Percentiles rank a stretch among this genome's conserved stretches.
phyloP scores from a whole-genome alignment of 2,888 invertebrate species.

The Lasioglossum villosulum region DNA sequence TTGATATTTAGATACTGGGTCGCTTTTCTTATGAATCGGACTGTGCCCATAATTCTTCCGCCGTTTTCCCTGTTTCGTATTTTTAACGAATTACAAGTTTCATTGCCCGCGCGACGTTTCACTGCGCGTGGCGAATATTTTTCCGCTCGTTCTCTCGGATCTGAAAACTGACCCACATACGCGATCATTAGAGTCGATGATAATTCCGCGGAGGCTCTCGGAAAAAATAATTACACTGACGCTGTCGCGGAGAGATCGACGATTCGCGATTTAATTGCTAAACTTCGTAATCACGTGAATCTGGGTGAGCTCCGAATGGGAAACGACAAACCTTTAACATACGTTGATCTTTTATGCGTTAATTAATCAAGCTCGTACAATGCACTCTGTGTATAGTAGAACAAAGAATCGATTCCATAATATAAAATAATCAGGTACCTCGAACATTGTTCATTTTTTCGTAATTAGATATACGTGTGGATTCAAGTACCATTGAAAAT shows the following conservation, averaged over 20 bases:
- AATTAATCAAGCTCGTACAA: not conserved
- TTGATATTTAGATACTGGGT: too few relatives aligned
- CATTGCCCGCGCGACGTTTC: not conserved
- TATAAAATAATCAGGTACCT: not conserved
- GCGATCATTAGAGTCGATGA: not conserved
- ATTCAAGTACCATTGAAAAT: not conserved
- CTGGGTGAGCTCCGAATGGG: not conserved
- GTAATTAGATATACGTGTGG: not conserved
- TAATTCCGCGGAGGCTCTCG: not conserved
- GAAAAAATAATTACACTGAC: conserved; percentile 1
- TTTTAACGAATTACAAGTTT: not conserved
- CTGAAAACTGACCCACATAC: not conserved
- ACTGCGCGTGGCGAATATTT: not conserved
- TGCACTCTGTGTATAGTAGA: not conserved
- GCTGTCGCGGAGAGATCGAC: not conserved
- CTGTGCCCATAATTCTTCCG: too few relatives aligned
- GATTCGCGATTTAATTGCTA: conserved; percentile 10
- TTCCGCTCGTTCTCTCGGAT: not conserved
- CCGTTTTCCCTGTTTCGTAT: not conserved
- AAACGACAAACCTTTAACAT: not conserved
- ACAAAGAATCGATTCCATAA: not conserved
- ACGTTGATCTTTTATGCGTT: not conserved
- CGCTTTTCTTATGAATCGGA: too few relatives aligned
- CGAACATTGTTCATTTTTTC: not conserved
- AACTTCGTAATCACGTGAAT: not conserved